Conservation (phyloP, 2,797 vertebrate genomes). For the Dryobates pubescens region DNA sequence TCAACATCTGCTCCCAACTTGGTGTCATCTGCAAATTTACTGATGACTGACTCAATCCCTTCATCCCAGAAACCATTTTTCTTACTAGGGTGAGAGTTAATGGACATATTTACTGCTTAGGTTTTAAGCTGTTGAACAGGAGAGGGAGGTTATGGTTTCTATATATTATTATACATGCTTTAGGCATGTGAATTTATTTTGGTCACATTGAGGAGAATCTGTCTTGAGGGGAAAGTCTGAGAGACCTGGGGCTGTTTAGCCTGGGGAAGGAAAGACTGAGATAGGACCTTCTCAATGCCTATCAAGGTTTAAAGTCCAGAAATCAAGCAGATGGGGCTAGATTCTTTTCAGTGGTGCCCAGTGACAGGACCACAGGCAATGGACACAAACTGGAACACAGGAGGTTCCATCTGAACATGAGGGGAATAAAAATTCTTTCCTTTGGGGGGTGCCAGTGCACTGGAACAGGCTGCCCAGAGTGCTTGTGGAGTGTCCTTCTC, state of each 20-base stretch:
- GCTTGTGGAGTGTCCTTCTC: not conserved
- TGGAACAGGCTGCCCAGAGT: not conserved
- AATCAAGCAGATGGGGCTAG: not conserved
- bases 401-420: not conserved
- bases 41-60: too few species aligned
- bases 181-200: not conserved
- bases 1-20: too few species aligned
- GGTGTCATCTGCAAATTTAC: too few species aligned
- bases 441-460: not conserved
- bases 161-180: not conserved
- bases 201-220: not conserved
- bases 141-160: not conserved
- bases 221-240: not conserved
- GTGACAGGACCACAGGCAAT: not conserved
- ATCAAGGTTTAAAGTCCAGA: not conserved
- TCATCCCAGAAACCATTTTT: not conserved
- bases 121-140: not conserved
- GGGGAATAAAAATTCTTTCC: not conserved
- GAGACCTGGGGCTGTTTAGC: not conserved
- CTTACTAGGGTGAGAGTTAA: not conserved
- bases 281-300: not conserved
- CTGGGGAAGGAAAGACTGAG: not conserved
- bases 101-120: not conserved
- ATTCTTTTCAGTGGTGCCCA: not conserved
- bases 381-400: not conserved